A percentile compares a stretch with the other conserved stretches of the same genome.
phyloP scores from a whole-genome alignment of 23 tunicate genomes.

The Ciona savignyi region DNA sequence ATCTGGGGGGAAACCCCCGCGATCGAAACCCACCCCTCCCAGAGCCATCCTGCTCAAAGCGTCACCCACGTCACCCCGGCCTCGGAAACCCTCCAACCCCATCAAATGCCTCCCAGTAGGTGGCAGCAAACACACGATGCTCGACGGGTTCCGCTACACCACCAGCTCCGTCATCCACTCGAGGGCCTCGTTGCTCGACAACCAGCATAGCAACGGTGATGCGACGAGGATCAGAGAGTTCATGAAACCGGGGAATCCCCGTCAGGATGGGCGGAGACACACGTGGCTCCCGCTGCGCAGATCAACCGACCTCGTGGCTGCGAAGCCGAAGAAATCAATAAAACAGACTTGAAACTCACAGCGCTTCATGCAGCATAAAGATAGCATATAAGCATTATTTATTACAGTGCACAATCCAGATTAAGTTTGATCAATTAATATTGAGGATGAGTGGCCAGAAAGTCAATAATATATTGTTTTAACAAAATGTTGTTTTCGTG shows the following conservation, averaged over 20 bases:
- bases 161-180: background rate
- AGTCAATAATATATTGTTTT: too few species aligned
- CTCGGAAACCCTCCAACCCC: background rate
- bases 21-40: background rate
- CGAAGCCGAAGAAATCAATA: too few species aligned
- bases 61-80: background rate
- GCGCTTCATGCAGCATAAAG: too few species aligned
- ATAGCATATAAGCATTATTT: too few species aligned
- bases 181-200: background rate
- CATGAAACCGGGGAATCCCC: background rate
- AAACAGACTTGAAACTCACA: too few species aligned
- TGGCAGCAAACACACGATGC: background rate
- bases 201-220: slow-evolving; percentile 3
- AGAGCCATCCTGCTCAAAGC: background rate
- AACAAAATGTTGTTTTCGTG: too few species aligned
- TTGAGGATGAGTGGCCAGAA: too few species aligned
- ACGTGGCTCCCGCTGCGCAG: slow-evolving; percentile 15
- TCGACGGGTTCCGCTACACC: background rate
- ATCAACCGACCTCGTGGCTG: slow-evolving; percentile 6
- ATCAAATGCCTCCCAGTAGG: background rate
- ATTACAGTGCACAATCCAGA: too few species aligned
- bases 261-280: slow-evolving; percentile 4
- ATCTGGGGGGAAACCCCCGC: background rate
- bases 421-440: too few species aligned
- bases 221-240: background rate